Evolutionary conservation across 2,797 vertebrate species (phyloP), one percentile per base, ranked within the genome.

Genomic region (Agapornis canus): DNA sequence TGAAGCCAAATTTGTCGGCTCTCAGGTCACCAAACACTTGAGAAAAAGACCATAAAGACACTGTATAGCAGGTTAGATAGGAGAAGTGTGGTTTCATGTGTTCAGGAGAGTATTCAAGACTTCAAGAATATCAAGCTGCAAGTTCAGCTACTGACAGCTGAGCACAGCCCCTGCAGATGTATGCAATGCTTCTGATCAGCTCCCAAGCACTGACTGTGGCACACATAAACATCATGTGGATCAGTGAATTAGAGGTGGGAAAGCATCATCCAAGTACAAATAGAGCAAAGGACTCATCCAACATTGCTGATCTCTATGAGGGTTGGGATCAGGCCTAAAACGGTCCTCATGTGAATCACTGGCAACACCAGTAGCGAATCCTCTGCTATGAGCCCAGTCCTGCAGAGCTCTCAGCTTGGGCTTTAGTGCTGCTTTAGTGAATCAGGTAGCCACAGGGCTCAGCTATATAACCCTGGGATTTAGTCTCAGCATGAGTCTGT

Each of bases 261-360:
- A 43, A 49, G 43, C 22, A 6, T 0, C 51, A 47, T 2, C 65
- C 70, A 70, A 13, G 27, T 4, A 18, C 35, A n/a, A 10, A 21
- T 0, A 10, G 26, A 6, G 10, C 27, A 11, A 51, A 72, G 72
- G 43, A 17, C 43, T 15, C 27, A 25, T 10, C 40, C 14, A 10
- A 3, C 0, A 0, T 0, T 25, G 20, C 0, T 12, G 19, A 16
- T 54, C 31, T n/a, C 51, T 31, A 4, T 6, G 40, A 2, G 3
- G 35, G 14, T 14, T 70, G 65, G 48, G 70, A 35, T 29, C 5
- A 0, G 14, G 49, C 51, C 56, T 3, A 0, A 40, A 80, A 70
- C 0, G 23, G 83, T 29, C 40, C 61, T 45, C 31, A 0, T 2
- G 52, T 22, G 40, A 40, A 21, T 49, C 86, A 9, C 27, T 54